A percentile compares a stretch with the other conserved stretches of the same genome.
Conservation (phyloP, 37 sponge, comb jelly and placozoan genomes). For the Spongilla lacustris region DNA sequence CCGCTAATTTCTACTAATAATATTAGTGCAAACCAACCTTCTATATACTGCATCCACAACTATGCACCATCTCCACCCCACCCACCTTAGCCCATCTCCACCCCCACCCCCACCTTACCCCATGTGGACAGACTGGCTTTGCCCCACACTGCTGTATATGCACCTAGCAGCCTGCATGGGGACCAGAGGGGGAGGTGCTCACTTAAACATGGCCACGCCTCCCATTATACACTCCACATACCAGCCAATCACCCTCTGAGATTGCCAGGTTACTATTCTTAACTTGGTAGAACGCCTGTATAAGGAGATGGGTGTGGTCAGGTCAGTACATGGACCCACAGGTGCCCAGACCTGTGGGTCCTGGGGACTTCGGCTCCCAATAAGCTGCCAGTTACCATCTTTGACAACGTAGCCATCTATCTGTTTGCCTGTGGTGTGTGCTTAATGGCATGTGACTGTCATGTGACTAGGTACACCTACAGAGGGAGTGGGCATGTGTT, state of each 20-base stretch:
- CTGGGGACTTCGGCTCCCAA: conserved; percentile 81
- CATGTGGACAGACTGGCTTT: conserved; percentile 17
- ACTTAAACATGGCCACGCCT: neutral
- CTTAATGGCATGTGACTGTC: neutral
- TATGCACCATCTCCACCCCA: too few species aligned
- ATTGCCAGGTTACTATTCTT: conserved; percentile 20
- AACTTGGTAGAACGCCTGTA: conserved; percentile 64
- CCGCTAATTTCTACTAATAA: too few species aligned
- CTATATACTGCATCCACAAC: too few species aligned
- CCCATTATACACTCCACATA: conserved; percentile 1
- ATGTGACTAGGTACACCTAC: conserved; percentile 39
- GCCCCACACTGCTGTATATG: conserved; percentile 39
- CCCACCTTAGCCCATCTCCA: neutral
- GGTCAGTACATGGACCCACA: neutral
- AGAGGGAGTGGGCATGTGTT: conserved; percentile 85
- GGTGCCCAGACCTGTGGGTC: conserved; percentile 75
- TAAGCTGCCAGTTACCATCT: conserved; percentile 51
- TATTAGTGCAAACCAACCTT: too few species aligned
- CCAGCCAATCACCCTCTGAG: conserved; percentile 36
- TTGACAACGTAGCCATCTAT: conserved; percentile 67
- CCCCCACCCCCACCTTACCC: conserved; percentile 52
- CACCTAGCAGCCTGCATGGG: conserved; percentile 61
- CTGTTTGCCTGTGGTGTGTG: conserved; percentile 25
- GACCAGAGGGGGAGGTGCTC: neutral
- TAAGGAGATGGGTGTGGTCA: neutral